Evolutionary conservation across 2,888 invertebrate genomes (phyloP).

Genomic region (Callosobruchus maculatus): DNA sequence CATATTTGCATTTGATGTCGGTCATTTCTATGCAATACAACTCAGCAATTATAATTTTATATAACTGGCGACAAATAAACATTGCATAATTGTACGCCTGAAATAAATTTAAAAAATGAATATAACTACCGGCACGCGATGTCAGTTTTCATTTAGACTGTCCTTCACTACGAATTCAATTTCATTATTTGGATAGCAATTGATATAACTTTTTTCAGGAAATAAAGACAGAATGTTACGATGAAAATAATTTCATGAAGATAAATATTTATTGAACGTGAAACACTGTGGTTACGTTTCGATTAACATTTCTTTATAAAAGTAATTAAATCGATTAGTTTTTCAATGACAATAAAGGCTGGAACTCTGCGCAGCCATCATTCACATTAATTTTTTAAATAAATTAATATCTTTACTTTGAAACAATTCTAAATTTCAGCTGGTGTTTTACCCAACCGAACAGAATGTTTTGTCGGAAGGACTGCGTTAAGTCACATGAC

Average conservation of each 20-base stretch:
- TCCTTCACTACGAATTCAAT: not conserved
- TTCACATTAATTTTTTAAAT: not conserved
- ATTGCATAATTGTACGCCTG: not conserved
- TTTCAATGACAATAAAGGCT: not conserved
- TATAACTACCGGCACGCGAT: not conserved
- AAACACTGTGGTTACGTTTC: not conserved
- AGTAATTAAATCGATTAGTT: not conserved
- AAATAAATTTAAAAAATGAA: not conserved
- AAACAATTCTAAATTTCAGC: too few relatives aligned
- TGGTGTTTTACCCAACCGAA: too few relatives aligned
- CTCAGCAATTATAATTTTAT: not conserved
- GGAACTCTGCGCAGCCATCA: not conserved
- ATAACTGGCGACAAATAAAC: not conserved
- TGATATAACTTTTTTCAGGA: not conserved
- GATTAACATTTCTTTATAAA: not conserved
- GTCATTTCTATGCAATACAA: not conserved
- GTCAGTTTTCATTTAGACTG: not conserved
- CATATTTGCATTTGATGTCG: not conserved
- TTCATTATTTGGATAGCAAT: not conserved
- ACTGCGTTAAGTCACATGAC: too few relatives aligned
- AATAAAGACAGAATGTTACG: not conserved
- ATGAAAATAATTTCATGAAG: not conserved
- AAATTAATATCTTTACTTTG: not conserved
- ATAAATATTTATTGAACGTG: not conserved
- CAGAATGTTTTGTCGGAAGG: too few relatives aligned